phyloP scores from a whole-genome alignment of 2,888 invertebrate species.

The Sepiola atlantica region DNA sequence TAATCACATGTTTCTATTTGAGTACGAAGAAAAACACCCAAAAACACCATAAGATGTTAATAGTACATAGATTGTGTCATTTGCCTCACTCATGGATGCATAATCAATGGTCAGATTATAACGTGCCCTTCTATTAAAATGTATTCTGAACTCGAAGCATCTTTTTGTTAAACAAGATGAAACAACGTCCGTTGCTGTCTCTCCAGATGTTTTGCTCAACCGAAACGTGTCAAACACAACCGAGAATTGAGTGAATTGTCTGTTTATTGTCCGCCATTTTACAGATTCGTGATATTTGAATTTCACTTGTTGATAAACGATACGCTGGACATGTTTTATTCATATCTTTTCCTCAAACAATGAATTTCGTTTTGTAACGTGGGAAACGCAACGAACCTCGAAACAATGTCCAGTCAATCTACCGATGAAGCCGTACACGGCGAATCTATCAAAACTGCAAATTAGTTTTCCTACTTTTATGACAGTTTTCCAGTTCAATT shows the following conservation, averaged over 20 bases:
- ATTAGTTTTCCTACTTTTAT: neutral
- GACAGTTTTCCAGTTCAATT: neutral
- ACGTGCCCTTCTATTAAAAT: too few species aligned
- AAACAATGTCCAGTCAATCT: neutral
- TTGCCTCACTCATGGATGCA: too few species aligned
- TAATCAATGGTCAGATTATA: too few species aligned
- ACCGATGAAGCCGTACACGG: neutral
- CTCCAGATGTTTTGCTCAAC: too few species aligned
- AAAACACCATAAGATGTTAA: too few species aligned
- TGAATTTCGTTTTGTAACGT: neutral
- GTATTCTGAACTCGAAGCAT: too few species aligned
- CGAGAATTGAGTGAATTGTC: neutral
- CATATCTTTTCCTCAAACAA: neutral
- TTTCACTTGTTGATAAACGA: neutral
- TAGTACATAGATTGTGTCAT: too few species aligned
- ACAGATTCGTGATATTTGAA: neutral
- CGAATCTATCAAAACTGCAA: neutral
- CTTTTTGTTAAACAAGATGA: neutral
- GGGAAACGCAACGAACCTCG: neutral
- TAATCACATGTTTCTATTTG: too few species aligned
- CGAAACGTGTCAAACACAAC: neutral
- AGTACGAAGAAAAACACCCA: too few species aligned
- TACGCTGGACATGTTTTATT: neutral
- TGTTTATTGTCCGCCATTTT: neutral
- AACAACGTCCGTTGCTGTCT: neutral